phyloP scores from a whole-genome alignment of 2,797 vertebrate species.

The Anomalospiza imberbis region DNA sequence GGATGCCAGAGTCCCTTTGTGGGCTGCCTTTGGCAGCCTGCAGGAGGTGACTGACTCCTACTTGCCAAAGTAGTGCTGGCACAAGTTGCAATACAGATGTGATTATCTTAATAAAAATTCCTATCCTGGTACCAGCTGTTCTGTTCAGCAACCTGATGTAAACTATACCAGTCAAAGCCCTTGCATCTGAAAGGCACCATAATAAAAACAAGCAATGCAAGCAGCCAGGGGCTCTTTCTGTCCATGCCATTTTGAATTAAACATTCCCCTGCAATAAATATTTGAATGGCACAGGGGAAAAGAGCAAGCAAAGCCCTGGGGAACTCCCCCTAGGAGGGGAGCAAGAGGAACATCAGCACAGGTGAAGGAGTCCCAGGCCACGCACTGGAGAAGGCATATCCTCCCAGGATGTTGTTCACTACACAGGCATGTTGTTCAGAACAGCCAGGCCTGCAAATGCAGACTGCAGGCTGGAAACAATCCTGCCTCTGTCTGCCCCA shows the following conservation, averaged over 20 bases:
- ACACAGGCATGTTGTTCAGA: neutral
- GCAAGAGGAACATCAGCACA: neutral
- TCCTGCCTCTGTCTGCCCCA: neutral
- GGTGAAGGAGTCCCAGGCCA: neutral
- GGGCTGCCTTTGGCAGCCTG: neutral
- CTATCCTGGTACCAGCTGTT: neutral
- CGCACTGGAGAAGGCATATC: fast-evolving
- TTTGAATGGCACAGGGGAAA: neutral
- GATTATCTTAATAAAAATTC: neutral
- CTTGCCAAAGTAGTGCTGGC: neutral
- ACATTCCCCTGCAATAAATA: neutral
- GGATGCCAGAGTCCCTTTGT: neutral
- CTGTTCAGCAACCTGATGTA: neutral
- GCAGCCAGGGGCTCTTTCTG: neutral
- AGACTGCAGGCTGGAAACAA: neutral
- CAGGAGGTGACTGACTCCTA: neutral
- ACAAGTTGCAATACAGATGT: neutral
- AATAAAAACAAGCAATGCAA: neutral
- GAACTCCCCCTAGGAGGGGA: neutral
- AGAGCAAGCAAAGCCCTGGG: neutral
- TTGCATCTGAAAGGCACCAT: neutral
- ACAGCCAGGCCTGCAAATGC: neutral
- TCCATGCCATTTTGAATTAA: neutral
- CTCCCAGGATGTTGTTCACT: neutral
- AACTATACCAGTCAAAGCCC: neutral